Evolutionary conservation across 2,113 vertebrate species (phyloP), one percentile per base, ranked within the genome.

Genomic region (Corythoichthys intestinalis): DNA sequence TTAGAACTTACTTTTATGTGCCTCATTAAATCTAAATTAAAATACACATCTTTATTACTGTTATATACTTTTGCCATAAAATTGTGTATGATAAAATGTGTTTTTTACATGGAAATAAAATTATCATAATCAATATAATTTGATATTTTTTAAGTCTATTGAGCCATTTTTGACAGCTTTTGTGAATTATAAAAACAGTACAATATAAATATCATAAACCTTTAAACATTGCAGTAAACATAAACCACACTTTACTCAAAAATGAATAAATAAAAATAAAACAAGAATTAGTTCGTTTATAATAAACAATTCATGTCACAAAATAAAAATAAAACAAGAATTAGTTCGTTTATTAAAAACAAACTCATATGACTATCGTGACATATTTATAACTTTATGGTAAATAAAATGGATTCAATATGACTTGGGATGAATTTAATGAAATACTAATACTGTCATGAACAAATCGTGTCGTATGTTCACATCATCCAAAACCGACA

Each of bases 1-100:
- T 11, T 15, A 47, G 20, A 37, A 44, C 15, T 10, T 49, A 15
- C 9, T 38, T 11, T 20, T 47, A 50, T 41, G 60, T 48, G 38
- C 62, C 5, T 59, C 77, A 71, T 56, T 54, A 75, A 58, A 44
- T 44, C 9, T 7, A 63, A 2, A 46, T 46, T 44, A 44, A 63
- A 20, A 46, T 41, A 44, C 38, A n/a, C 1, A 63, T 2, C 17
- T 39, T 39, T n/a, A 44, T 1, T 44, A 44, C 4, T 61, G 15
- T 39, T 20, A 7, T 20, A 46, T 58, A 28, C 34, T 10, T 34
- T 4, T 34, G 20, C 17, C 39, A 10, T 20, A n/a, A 41, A 44
- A n/a, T 62, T 10, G 14, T 62, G 46, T 28, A 12, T 47, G 17
- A 46, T 48, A 15, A 48, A 28, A 46, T 64, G 10, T 14, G 2